phyloP scores from a whole-genome alignment of 1,140 invertebrate species.

The Hypsibius dujardini region DNA sequence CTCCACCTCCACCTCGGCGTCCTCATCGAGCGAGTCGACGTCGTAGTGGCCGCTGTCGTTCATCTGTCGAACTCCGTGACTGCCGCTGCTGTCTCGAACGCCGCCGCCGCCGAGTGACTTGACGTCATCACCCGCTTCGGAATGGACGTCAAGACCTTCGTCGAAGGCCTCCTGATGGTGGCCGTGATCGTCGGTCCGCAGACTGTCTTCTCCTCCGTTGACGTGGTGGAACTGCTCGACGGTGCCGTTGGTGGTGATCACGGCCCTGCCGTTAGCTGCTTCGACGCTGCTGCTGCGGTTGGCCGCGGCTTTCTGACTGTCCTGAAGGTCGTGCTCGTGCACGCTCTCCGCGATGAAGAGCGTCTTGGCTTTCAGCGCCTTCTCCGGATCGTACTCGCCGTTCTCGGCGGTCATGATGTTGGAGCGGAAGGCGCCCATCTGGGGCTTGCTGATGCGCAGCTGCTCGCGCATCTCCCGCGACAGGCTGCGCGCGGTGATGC shows the following conservation, averaged over 20 bases:
- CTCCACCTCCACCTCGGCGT: background rate
- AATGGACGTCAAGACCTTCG: background rate
- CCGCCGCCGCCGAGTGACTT: background rate
- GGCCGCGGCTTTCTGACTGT: background rate
- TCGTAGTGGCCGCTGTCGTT: background rate
- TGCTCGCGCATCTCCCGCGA: slow-evolving; percentile 12
- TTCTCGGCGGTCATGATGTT: slow-evolving; percentile 12
- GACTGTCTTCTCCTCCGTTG: background rate
- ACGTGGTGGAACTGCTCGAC: background rate
- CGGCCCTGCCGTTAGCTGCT: background rate
- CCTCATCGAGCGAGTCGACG: background rate
- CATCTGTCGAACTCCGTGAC: background rate
- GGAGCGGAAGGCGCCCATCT: slow-evolving; percentile 14
- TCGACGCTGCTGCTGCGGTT: background rate
- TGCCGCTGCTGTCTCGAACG: background rate
- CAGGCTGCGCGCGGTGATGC: slow-evolving; percentile 6
- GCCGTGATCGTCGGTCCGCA: background rate
- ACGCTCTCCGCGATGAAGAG: background rate
- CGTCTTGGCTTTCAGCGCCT: background rate
- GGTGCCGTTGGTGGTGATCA: background rate
- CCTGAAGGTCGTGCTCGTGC: background rate
- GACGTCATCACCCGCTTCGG: background rate
- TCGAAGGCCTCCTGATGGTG: background rate
- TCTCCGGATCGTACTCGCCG: slow-evolving; percentile 2
- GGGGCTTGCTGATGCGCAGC: slow-evolving; percentile 8